A percentile compares a stretch with the other conserved stretches of the same genome.
These are phyloP conservation scores for Aphaenogaster rudis DNA, from an alignment of 1,140 invertebrate species.

Conservation along the genomic window DNA sequence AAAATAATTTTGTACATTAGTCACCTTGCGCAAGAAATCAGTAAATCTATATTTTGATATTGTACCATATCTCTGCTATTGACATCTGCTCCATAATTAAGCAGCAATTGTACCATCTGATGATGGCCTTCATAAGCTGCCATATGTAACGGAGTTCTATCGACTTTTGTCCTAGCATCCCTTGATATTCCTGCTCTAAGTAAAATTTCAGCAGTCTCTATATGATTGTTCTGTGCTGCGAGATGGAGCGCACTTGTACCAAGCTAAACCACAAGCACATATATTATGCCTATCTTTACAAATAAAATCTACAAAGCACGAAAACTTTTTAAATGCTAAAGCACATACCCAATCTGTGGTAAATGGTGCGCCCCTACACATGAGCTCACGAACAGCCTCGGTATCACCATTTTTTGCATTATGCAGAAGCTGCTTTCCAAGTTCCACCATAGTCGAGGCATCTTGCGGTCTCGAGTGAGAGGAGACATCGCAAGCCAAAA, in stretches of 20 bases:
- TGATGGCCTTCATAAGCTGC: slow-evolving; percentile 95
- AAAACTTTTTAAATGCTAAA: neutral
- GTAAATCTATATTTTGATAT: slow-evolving; percentile 62
- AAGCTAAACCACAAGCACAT: slow-evolving; percentile 87
- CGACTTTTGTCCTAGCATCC: slow-evolving; percentile 97
- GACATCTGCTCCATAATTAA: slow-evolving; percentile 93
- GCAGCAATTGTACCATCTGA: slow-evolving; percentile 91
- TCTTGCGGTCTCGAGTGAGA: slow-evolving; percentile 79
- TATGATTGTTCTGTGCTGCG: slow-evolving; percentile 94
- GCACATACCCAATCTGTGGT: slow-evolving; percentile 95
- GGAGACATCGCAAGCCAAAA: slow-evolving; percentile 81
- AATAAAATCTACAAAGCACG: slow-evolving; percentile 2
- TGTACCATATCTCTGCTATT: slow-evolving; percentile 94
- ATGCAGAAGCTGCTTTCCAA: slow-evolving; percentile 94
- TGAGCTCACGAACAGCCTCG: slow-evolving; percentile 92
- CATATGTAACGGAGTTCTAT: slow-evolving; percentile 95
- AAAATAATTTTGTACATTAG: slow-evolving; percentile 56
- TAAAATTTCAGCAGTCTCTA: slow-evolving; percentile 93
- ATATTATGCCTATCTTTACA: neutral
- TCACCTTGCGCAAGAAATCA: neutral
- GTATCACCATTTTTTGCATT: slow-evolving; percentile 93
- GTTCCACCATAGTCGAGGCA: slow-evolving; percentile 89
- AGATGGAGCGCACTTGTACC: slow-evolving; percentile 96
- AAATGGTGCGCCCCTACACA: slow-evolving; percentile 96
- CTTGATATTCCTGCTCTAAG: slow-evolving; percentile 94